Conservation (phyloP, 2,888 invertebrate species). For the Eremobia ochroleuca region DNA sequence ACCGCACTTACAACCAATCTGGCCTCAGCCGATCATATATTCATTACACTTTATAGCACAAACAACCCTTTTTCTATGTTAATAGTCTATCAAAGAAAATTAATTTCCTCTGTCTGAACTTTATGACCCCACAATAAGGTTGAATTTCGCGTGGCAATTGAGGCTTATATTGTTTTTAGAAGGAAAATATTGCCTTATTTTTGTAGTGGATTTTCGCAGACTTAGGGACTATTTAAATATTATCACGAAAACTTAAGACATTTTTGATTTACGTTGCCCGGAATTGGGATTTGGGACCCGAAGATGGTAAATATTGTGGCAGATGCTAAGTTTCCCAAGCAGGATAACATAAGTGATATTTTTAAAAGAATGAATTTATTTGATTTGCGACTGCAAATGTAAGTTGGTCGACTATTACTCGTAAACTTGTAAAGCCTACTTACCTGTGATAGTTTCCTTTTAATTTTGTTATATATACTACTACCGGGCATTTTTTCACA, state of each 20-base stretch:
- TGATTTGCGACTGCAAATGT: no score
- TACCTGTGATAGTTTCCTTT: no score
- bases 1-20: slow-evolving; percentile 37
- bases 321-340: slow-evolving; percentile 6
- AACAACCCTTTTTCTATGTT: slow-evolving; percentile 77
- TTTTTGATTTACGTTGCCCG: slow-evolving; percentile 32
- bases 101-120: slow-evolving; percentile 36
- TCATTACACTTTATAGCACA: slow-evolving; percentile 73
- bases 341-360: neutral
- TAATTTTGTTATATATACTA: no score
- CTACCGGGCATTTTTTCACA: no score
- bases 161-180: slow-evolving; percentile 27
- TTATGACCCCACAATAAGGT: slow-evolving; percentile 32
- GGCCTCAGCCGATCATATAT: slow-evolving; percentile 58
- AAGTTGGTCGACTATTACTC: no score
- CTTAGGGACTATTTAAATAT: slow-evolving; percentile 30
- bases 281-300: neutral
- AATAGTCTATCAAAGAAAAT: slow-evolving; percentile 72
- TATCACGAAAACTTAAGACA: slow-evolving; percentile 13
- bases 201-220: slow-evolving; percentile 30
- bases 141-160: slow-evolving; percentile 23
- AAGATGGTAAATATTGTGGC: slow-evolving; percentile 20
- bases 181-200: slow-evolving; percentile 34
- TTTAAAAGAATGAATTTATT: neutral
- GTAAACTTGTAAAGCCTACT: no score